Evolutionary conservation across 2,113 vertebrate genomes (phyloP).

Genomic region (Agapornis roseicollis): DNA sequence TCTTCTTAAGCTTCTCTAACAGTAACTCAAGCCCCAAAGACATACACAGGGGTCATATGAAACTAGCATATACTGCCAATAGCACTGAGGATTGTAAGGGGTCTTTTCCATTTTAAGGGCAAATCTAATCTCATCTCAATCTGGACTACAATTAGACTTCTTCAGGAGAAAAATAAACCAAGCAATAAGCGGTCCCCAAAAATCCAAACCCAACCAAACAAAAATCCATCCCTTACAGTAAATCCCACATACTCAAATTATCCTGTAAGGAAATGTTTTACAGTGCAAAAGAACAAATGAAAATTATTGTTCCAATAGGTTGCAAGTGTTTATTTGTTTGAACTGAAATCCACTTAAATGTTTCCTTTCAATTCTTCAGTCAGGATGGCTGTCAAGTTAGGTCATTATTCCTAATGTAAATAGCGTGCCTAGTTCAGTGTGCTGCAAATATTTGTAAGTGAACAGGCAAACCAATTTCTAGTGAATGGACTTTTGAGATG

Average conservation of each 20-base stretch:
- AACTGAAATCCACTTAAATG: not conserved
- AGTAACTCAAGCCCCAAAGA: not conserved
- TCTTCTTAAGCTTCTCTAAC: not conserved
- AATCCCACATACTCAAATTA: not conserved
- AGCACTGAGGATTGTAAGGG: not conserved
- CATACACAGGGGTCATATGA: fast-evolving
- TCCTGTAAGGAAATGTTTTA: not conserved
- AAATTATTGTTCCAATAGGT: not conserved
- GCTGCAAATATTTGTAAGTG: not conserved
- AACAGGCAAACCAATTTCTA: not conserved
- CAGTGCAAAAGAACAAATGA: not conserved
- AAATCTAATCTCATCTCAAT: not conserved
- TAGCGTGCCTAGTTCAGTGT: not conserved
- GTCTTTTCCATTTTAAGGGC: not conserved
- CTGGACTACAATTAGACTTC: not conserved
- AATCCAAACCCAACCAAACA: not conserved
- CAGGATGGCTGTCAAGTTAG: fast-evolving
- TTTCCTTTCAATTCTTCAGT: not conserved
- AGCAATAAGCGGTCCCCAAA: not conserved
- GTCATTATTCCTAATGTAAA: not conserved
- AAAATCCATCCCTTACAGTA: not conserved
- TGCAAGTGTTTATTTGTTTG: not conserved
- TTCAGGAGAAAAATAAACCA: not conserved
- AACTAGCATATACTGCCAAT: not conserved
- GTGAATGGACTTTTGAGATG: not conserved